Evolutionary conservation across 2,888 invertebrate species (phyloP).

Genomic region (Platycnemis pennipes): DNA sequence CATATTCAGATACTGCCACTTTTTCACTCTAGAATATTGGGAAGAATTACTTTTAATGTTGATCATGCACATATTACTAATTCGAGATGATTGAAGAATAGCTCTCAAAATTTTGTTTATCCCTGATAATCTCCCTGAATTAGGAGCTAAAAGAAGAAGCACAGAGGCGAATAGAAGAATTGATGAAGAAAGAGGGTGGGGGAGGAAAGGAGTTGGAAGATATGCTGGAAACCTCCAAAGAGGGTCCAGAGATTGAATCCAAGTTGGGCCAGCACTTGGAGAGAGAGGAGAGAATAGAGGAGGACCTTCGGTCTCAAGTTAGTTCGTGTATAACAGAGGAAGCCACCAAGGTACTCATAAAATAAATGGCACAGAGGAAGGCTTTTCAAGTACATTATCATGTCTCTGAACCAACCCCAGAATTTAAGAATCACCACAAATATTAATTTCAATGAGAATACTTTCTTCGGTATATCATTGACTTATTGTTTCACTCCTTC

Average conservation of each 20-base stretch:
- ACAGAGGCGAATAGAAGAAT: neutral
- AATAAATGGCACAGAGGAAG: too few relatives aligned
- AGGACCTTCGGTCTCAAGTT: constrained; percentile 36
- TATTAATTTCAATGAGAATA: too few relatives aligned
- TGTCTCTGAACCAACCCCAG: too few relatives aligned
- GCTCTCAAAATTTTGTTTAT: neutral
- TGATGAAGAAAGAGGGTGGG: neutral
- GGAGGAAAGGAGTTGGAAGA: neutral
- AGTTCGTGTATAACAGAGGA: constrained; percentile 29
- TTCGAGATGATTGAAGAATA: too few relatives aligned
- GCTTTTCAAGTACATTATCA: too few relatives aligned
- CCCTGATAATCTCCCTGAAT: neutral
- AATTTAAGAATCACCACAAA: too few relatives aligned
- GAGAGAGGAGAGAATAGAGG: constrained; percentile 6
- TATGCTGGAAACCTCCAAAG: neutral
- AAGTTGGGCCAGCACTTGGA: neutral
- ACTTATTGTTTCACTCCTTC: too few relatives aligned
- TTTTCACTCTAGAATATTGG: too few relatives aligned
- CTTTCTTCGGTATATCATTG: too few relatives aligned
- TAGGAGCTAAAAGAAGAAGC: constrained; percentile 4
- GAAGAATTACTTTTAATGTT: too few relatives aligned
- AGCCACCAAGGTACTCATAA: neutral
- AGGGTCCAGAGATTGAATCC: neutral
- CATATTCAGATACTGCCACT: too few relatives aligned
- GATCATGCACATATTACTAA: too few relatives aligned